Evolutionary conservation across 2,888 invertebrate genomes (phyloP).

Genomic region (Schizaphis graminum): DNA sequence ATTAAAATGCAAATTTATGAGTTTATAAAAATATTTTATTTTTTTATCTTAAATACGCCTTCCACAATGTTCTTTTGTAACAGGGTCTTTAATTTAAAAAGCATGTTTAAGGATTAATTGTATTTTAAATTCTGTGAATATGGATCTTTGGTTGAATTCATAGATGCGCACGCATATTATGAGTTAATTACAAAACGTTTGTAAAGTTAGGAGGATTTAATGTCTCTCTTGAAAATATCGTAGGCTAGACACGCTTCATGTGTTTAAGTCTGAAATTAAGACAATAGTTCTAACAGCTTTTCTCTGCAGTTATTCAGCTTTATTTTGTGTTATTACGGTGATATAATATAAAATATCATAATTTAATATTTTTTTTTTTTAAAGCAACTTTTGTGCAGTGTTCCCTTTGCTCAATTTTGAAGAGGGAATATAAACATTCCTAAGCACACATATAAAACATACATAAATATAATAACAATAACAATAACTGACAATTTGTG

Average conservation of each 20-base stretch:
- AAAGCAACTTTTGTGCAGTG: background rate
- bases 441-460: background rate
- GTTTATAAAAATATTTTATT: background rate
- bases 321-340: background rate
- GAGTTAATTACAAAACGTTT: conserved; percentile 15
- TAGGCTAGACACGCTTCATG: background rate
- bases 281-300: background rate
- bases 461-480: background rate
- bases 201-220: background rate
- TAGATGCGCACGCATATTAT: background rate
- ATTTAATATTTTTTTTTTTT: background rate
- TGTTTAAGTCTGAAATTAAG: background rate
- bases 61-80: background rate
- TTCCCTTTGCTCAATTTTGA: background rate
- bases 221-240: background rate
- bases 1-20: background rate
- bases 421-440: background rate
- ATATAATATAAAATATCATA: background rate
- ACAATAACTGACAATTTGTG: background rate
- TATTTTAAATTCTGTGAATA: background rate
- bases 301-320: background rate
- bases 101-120: background rate
- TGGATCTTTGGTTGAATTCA: background rate
- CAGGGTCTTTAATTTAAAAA: background rate
- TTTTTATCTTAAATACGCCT: background rate